These are phyloP conservation scores for Drosophila watanabei DNA, from an alignment of 1,140 invertebrate genomes.

Conservation along the genomic window DNA sequence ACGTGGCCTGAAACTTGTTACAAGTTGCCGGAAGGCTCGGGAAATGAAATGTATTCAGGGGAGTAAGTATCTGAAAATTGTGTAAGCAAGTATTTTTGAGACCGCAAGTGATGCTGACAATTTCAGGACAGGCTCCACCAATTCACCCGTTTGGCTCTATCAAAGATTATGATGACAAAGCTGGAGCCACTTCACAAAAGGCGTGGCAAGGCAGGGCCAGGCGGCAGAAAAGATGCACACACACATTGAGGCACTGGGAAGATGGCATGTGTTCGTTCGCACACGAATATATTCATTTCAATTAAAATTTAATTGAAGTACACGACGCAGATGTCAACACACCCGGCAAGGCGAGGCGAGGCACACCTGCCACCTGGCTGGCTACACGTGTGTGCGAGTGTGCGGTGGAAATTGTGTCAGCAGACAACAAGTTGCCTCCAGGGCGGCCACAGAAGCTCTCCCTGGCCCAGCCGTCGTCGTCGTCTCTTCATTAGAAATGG, in stretches of 20 bases:
- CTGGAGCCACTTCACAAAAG: constrained; percentile 59
- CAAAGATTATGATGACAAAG: constrained; percentile 56
- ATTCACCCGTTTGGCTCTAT: constrained; percentile 22
- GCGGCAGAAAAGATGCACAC: constrained; percentile 46
- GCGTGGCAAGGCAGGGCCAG: not conserved
- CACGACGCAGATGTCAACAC: constrained; percentile 63
- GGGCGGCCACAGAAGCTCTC: constrained; percentile 12
- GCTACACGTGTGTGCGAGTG: constrained; percentile 11
- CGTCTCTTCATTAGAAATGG: constrained; percentile 65
- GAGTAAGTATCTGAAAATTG: constrained; percentile 4
- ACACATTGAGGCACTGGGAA: not conserved
- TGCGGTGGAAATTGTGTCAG: constrained; percentile 70
- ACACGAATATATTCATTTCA: constrained; percentile 74
- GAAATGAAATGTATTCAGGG: constrained; percentile 6
- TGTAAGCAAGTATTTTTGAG: constrained; percentile 23
- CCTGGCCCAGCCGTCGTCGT: constrained; percentile 4
- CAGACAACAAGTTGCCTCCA: constrained; percentile 63
- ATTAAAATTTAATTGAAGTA: constrained; percentile 84
- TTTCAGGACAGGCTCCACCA: constrained; percentile 1
- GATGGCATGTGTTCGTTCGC: constrained; percentile 22
- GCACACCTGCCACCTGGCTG: constrained; percentile 24
- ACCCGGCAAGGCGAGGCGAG: constrained; percentile 31
- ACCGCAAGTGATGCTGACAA: constrained; percentile 10
- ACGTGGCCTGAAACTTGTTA: not conserved
- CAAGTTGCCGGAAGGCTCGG: not conserved